Percentiles rank a stretch among this genome's conserved stretches.
These are phyloP conservation scores for Poeciliopsis infans DNA, from an alignment of 2,797 vertebrate genomes.

Conservation along the genomic window DNA sequence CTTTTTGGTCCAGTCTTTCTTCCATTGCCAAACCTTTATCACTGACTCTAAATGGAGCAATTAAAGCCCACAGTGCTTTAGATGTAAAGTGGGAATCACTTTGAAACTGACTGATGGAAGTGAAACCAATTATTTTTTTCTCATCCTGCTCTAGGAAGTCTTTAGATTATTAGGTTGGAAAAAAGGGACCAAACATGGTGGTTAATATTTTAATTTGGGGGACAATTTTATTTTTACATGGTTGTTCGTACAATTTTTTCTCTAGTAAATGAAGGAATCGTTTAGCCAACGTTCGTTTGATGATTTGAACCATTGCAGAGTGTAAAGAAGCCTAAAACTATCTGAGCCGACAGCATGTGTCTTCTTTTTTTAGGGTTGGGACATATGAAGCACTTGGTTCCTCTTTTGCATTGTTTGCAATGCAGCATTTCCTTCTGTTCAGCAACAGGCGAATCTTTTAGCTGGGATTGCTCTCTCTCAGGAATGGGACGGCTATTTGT, in stretches of 20 bases:
- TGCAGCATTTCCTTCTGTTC: constrained; percentile 39
- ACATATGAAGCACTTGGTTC: not conserved
- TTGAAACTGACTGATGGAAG: not conserved
- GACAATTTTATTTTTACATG: not conserved
- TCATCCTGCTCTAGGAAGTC: not conserved
- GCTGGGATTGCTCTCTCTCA: constrained; percentile 29
- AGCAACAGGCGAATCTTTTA: constrained; percentile 18
- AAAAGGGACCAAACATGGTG: not conserved
- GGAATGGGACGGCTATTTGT: constrained; percentile 63
- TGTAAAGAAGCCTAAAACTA: not conserved
- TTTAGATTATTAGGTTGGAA: not conserved
- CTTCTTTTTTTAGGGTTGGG: not conserved
- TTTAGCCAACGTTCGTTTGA: not conserved
- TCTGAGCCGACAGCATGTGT: not conserved
- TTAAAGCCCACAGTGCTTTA: not conserved
- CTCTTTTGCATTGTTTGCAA: constrained; percentile 19
- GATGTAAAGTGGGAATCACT: not conserved
- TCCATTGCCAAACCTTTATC: not conserved
- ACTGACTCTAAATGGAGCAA: not conserved
- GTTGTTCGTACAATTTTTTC: not conserved
- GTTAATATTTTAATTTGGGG: not conserved
- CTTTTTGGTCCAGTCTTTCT: not conserved
- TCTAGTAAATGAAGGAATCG: not conserved
- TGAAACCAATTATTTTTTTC: not conserved
- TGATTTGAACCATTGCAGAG: not conserved